A percentile compares a stretch with the other conserved stretches of the same genome.
phyloP scores from a whole-genome alignment of 2,888 invertebrate species.

The Temnothorax ravouxi region DNA sequence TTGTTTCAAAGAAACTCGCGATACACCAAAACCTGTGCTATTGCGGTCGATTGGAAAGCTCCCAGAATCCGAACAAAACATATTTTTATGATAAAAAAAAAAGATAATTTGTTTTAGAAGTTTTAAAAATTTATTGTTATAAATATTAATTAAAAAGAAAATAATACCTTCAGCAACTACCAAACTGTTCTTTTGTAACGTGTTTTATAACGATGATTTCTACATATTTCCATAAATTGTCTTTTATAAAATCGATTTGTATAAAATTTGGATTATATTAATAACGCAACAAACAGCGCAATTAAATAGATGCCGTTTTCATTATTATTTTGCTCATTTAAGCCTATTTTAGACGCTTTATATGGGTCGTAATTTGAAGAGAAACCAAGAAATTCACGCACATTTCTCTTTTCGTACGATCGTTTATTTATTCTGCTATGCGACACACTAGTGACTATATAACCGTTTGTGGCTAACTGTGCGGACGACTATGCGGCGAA shows the following conservation, averaged over 20 bases:
- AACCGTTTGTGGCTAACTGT: constrained; percentile 20
- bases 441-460: constrained; percentile 19
- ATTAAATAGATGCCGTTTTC: background rate
- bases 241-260: too few relatives aligned
- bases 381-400: constrained; percentile 8
- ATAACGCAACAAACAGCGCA: background rate
- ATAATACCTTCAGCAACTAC: background rate
- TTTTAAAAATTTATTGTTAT: background rate
- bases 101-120: constrained; percentile 8
- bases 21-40: constrained; percentile 12
- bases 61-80: background rate
- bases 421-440: constrained; percentile 14
- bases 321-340: constrained; percentile 3
- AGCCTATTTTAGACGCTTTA: background rate
- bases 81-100: constrained; percentile 29
- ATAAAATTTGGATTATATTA: background rate
- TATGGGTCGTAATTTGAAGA: background rate
- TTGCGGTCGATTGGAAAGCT: constrained; percentile 34
- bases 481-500: constrained; percentile 31
- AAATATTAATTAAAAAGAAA: background rate
- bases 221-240: background rate
- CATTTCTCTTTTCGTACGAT: constrained; percentile 10
- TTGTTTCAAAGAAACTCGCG: constrained; percentile 40
- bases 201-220: background rate
- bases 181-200: background rate